These are phyloP conservation scores for Sebastes baramenuke DNA, from an alignment of 2,797 vertebrate species.

Conservation along the genomic window DNA sequence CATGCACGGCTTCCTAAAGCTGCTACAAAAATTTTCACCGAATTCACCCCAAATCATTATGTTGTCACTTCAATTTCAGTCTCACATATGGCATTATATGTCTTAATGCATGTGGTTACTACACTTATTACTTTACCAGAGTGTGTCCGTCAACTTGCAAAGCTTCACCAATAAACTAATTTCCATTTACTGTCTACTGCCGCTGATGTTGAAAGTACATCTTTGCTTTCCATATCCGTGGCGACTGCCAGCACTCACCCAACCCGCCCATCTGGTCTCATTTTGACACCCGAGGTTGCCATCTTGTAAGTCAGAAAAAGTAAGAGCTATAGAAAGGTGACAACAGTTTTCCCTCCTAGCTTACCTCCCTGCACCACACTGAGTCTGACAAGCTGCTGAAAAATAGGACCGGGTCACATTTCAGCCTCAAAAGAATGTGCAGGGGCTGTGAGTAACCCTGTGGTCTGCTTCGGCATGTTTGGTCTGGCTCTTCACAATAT, in stretches of 20 bases:
- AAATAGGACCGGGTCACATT: conserved; percentile 77
- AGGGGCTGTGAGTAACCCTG: conserved; percentile 79
- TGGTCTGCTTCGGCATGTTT: conserved; percentile 80
- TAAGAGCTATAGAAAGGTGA: conserved; percentile 75
- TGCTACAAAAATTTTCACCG: conserved; percentile 48
- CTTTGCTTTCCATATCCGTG: conserved; percentile 48
- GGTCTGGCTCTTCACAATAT: conserved; percentile 76
- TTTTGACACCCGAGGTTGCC: conserved; percentile 65
- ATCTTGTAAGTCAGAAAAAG: conserved; percentile 65
- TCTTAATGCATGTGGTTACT: conserved; percentile 62
- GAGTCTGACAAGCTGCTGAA: conserved; percentile 83
- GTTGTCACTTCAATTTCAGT: conserved; percentile 71
- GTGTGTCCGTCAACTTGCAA: conserved; percentile 57
- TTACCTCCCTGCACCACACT: conserved; percentile 77
- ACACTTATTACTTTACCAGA: conserved; percentile 63
- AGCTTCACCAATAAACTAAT: conserved; percentile 62
- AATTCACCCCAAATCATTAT: conserved; percentile 69
- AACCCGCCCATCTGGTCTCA: conserved; percentile 56
- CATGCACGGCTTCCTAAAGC: conserved; percentile 46
- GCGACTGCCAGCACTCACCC: conserved; percentile 38
- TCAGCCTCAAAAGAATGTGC: conserved; percentile 81
- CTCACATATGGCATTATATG: conserved; percentile 53
- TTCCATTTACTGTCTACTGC: conserved; percentile 66
- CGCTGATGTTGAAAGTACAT: conserved; percentile 46
- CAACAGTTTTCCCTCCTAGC: conserved; percentile 79